Evolutionary conservation across 2,113 vertebrate genomes (phyloP).

Genomic region (Bettongia penicillata): DNA sequence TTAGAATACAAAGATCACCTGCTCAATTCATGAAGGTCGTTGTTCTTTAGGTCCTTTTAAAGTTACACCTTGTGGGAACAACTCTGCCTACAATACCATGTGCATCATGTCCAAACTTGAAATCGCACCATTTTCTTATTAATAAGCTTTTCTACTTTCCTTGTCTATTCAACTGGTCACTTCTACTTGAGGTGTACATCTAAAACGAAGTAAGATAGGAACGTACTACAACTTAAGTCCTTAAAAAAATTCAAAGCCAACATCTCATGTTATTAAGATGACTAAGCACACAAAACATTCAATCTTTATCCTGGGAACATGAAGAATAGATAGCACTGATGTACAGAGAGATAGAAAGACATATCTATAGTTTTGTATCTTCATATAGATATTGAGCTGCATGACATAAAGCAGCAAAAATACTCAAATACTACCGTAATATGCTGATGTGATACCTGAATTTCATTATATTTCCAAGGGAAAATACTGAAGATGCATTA

Average conservation of each 20-base stretch:
- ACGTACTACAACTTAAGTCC: background rate
- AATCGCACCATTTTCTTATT: background rate
- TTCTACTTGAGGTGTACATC: background rate
- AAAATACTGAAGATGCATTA: background rate
- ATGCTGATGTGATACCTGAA: background rate
- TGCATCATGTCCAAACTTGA: background rate
- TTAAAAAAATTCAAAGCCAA: background rate
- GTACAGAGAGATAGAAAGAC: no score
- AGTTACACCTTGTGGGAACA: background rate
- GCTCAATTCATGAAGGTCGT: background rate
- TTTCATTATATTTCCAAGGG: background rate
- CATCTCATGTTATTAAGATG: background rate
- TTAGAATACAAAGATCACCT: background rate
- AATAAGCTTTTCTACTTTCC: background rate
- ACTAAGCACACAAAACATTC: background rate
- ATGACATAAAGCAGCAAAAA: background rate
- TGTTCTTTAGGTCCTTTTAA: background rate
- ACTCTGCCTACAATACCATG: background rate
- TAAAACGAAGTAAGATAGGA: background rate
- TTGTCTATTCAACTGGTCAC: background rate
- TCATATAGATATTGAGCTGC: background rate
- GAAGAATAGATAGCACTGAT: background rate
- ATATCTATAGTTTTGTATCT: background rate
- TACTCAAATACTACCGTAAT: background rate
- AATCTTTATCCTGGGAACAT: conserved; percentile 5